phyloP scores from a whole-genome alignment of 2,797 vertebrate species.

The Pempheris klunzingeri region DNA sequence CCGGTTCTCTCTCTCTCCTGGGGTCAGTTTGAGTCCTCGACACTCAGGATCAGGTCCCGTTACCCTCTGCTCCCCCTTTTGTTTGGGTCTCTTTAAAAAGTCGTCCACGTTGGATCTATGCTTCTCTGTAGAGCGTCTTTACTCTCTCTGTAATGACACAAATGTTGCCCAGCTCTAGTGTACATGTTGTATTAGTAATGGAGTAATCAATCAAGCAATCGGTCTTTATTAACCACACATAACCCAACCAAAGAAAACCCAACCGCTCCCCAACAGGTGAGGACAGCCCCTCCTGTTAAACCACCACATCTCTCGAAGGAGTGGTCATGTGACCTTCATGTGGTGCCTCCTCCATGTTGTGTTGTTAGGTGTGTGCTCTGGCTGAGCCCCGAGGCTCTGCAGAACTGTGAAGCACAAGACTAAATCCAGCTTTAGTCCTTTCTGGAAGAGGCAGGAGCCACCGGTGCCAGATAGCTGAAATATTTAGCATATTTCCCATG shows the following conservation, averaged over 20 bases:
- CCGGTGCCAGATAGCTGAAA: slow-evolving; percentile 41
- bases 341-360: background rate
- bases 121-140: too few species aligned
- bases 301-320: background rate
- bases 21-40: background rate
- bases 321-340: background rate
- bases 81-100: too few species aligned
- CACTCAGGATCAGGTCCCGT: background rate
- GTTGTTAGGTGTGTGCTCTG: background rate
- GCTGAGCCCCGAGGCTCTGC: too few species aligned
- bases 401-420: background rate
- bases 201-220: too few species aligned
- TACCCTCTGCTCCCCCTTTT: background rate
- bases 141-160: too few species aligned
- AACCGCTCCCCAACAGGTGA: background rate
- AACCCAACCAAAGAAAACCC: background rate
- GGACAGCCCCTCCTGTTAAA: background rate
- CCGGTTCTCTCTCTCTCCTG: background rate
- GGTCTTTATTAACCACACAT: background rate
- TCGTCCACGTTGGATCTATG: background rate
- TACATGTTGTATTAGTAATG: background rate
- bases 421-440: slow-evolving; percentile 26
- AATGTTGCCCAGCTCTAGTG: too few species aligned
- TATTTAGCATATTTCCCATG: slow-evolving; percentile 68
- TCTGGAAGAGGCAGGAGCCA: slow-evolving; percentile 4